Percentiles rank a stretch among this genome's conserved stretches.
These are phyloP conservation scores for Gryllus longicercus DNA, from an alignment of 2,888 invertebrate species.

Conservation along the genomic window DNA sequence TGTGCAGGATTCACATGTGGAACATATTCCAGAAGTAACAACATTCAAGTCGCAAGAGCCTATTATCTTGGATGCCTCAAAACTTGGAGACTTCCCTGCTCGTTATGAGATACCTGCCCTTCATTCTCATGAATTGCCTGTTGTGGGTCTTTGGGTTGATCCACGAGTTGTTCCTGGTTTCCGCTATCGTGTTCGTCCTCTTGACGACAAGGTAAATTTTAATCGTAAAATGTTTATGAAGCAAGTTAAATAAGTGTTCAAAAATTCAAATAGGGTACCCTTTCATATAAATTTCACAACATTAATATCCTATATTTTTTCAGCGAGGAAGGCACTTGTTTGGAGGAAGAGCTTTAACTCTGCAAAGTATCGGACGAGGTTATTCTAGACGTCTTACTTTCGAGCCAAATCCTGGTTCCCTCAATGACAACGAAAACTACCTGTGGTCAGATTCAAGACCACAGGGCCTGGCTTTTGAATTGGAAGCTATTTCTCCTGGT, in stretches of 20 bases:
- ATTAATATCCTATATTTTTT: background rate
- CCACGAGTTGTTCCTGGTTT: conserved; percentile 69
- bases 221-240: conserved; percentile 30
- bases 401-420: conserved; percentile 57
- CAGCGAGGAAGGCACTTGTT: conserved; percentile 50
- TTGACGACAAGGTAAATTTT: conserved; percentile 50
- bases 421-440: conserved; percentile 67
- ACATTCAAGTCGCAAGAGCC: conserved; percentile 24
- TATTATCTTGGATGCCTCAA: conserved; percentile 55
- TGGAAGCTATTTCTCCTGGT: conserved; percentile 63
- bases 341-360: conserved; percentile 61
- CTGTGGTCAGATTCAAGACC: conserved; percentile 76
- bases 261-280: too few relatives aligned
- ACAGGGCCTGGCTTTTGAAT: conserved; percentile 69
- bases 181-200: conserved; percentile 66
- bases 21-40: background rate
- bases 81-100: conserved; percentile 63
- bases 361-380: conserved; percentile 68
- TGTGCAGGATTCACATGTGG: background rate
- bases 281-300: too few relatives aligned
- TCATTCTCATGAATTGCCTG: conserved; percentile 62
- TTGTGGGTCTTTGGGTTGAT: conserved; percentile 70
- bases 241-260: conserved; percentile 40
- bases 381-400: conserved; percentile 72
- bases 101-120: conserved; percentile 60